Conservation (phyloP, 1,140 invertebrate species). For the Eriocheir sinensis region DNA sequence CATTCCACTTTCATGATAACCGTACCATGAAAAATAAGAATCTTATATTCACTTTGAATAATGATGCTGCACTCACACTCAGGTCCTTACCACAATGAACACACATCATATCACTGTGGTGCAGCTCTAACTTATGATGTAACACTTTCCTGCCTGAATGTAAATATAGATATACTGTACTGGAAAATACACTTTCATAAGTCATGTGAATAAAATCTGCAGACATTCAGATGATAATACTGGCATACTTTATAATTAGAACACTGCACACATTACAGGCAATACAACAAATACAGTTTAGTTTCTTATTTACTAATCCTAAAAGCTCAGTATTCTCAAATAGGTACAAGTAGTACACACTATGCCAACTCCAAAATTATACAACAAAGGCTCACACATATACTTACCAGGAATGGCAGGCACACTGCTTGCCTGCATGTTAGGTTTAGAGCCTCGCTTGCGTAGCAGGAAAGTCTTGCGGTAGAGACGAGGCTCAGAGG, state of each 20-base stretch:
- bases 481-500: conserved; percentile 76
- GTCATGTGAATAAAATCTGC: too few species aligned
- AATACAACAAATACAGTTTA: background rate
- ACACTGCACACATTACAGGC: background rate
- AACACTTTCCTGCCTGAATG: too few species aligned
- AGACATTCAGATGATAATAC: background rate
- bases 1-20: too few species aligned
- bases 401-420: conserved; percentile 70
- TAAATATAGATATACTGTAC: too few species aligned
- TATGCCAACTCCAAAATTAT: background rate
- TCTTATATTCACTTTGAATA: too few species aligned
- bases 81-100: too few species aligned
- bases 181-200: too few species aligned
- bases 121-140: too few species aligned
- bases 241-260: too few species aligned
- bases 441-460: conserved; percentile 72
- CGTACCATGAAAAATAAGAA: too few species aligned
- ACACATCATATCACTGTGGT: too few species aligned
- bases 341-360: background rate
- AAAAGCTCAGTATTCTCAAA: background rate
- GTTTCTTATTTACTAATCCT: background rate
- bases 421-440: conserved; percentile 70
- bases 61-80: too few species aligned
- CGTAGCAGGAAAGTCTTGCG: conserved; percentile 74
- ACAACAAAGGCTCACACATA: conserved; percentile 12